Evolutionary conservation across 2,888 invertebrate genomes (phyloP), one percentile per base, ranked within the genome.

Genomic region (Protophormia terraenovae): DNA sequence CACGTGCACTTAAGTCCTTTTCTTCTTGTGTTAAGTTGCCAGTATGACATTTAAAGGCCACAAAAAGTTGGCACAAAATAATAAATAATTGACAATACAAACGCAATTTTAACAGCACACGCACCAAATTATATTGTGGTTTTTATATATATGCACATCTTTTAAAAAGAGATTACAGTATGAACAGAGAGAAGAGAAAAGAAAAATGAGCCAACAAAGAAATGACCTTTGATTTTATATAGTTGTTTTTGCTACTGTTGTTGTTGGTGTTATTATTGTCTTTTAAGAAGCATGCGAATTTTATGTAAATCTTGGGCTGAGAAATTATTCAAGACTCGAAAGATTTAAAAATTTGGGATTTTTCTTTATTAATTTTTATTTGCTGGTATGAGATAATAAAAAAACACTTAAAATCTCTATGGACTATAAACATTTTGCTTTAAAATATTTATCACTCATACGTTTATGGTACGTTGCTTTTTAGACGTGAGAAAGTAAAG

Each of bases 41-140:
- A 32, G 7, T 35, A 47, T 60, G 73, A 47, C 66, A 80, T 67
- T 80, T 47, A 73, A 80, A 73, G 72, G 67, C 73, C 80, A 66
- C 66, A 73, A 67, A 76, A 80, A 47, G 24, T 32, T 58, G 45
- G 64, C 72, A 58, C 64, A 64, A 60, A 50, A 67, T 62, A 45
- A 53, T 73, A 58, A 80, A 80, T 73, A 73, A 73, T 73, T 73
- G 66, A 73, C 47, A 80, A 32, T 24, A 50, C 58, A 80, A 80
- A 73, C 58, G 67, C 72, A 73, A 66, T 66, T 27, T 78, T 69
- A 69, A 24, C 6, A 47, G 24, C 58, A 60, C 24, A 66, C 27
- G 35, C 58, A 24, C 45, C 24, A 55, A 58, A 55, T 12, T 38
- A 58, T 58, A 45, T 60, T 60, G 4, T 41, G 41, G 58, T 29